Evolutionary conservation across 2,113 vertebrate species (phyloP).

Genomic region (Pogona vitticeps): DNA sequence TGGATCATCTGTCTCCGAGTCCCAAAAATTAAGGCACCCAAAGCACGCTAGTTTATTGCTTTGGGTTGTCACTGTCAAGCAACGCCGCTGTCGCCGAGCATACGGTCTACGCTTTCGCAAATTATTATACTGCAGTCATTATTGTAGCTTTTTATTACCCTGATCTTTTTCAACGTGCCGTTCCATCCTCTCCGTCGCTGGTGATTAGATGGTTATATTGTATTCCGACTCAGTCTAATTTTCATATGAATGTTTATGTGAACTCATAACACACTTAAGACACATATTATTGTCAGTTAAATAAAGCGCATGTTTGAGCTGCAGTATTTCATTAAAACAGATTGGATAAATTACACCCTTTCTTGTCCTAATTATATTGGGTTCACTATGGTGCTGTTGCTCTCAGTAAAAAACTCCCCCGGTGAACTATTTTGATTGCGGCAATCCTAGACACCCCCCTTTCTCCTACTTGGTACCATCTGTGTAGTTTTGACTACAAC

Average conservation of each 20-base stretch:
- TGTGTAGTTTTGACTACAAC: neutral
- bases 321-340: slow-evolving; percentile 15
- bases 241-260: slow-evolving; percentile 40
- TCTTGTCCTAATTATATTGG: neutral
- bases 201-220: slow-evolving; percentile 17
- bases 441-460: neutral
- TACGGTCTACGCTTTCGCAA: slow-evolving; percentile 1
- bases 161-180: slow-evolving; percentile 35
- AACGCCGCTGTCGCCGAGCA: neutral
- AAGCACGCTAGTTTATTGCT: slow-evolving; percentile 2
- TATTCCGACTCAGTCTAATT: slow-evolving; percentile 26
- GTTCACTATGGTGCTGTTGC: neutral
- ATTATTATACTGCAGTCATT: slow-evolving; percentile 28
- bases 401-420: too few species aligned
- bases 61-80: neutral
- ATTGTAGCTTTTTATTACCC: slow-evolving; percentile 26
- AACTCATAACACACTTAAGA: slow-evolving; percentile 29
- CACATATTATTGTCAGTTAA: slow-evolving; percentile 42
- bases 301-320: slow-evolving; percentile 14
- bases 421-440: neutral
- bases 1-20: neutral
- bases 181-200: neutral
- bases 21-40: neutral
- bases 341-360: slow-evolving; percentile 24
- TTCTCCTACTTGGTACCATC: neutral